These are phyloP conservation scores for Rhabdornis inornatus DNA, from an alignment of 2,113 vertebrate species.

Conservation along the genomic window DNA sequence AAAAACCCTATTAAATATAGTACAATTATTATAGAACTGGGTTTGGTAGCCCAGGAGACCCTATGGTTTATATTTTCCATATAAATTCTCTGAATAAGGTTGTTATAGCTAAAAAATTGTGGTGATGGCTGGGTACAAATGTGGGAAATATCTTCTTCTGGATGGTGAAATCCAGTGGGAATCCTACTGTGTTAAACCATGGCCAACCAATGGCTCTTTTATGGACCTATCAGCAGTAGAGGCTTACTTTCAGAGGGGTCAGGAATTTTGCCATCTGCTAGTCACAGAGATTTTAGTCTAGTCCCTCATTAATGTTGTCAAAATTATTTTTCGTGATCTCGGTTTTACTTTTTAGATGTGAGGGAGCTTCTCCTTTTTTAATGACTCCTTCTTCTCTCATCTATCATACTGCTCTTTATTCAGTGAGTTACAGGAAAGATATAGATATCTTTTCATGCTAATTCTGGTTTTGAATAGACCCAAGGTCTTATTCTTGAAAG, in stretches of 20 bases:
- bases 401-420: not conserved
- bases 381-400: rapidly evolving
- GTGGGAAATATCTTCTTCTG: not conserved
- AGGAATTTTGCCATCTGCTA: not conserved
- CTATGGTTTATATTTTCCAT: not conserved
- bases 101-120: not conserved
- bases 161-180: not conserved
- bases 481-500: not conserved
- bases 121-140: not conserved
- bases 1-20: not conserved
- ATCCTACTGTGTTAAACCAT: not conserved
- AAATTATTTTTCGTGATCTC: not conserved
- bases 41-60: not conserved
- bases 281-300: not conserved
- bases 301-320: not conserved
- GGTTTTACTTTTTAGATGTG: not conserved
- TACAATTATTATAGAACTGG: not conserved
- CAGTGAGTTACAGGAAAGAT: not conserved
- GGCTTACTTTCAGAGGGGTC: not conserved
- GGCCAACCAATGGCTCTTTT: not conserved
- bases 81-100: not conserved
- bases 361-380: not conserved
- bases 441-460: not conserved
- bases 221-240: not conserved
- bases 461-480: not conserved